phyloP scores from a whole-genome alignment of 2,113 vertebrate species.

The Pangasianodon hypophthalmus region DNA sequence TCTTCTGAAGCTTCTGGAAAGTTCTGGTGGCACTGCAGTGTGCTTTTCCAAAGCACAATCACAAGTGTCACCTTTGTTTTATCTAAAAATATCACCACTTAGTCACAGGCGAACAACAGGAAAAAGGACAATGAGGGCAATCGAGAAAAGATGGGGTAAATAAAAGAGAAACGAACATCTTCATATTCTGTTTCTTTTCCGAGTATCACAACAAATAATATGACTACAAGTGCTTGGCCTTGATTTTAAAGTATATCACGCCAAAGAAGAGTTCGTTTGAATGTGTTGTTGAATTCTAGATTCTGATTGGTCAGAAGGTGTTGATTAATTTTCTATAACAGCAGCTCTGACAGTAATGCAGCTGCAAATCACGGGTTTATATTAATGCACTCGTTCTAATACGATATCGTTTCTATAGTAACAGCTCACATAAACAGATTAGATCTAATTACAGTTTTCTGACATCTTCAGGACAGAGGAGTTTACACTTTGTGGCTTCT shows the following conservation, averaged over 20 bases:
- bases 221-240: background rate
- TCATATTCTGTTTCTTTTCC: background rate
- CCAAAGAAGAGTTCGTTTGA: too few species aligned
- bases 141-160: background rate
- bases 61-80: background rate
- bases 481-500: too few species aligned
- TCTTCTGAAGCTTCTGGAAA: constrained; percentile 47
- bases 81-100: constrained; percentile 27
- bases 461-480: background rate
- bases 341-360: background rate
- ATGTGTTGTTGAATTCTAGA: background rate
- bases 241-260: background rate
- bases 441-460: background rate
- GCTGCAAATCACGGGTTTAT: too few species aligned
- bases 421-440: background rate
- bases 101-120: constrained; percentile 17
- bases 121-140: background rate
- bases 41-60: constrained; percentile 10
- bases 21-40: background rate
- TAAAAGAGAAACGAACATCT: background rate
- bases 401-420: background rate
- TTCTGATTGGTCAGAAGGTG: background rate
- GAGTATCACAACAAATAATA: background rate
- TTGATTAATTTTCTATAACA: background rate
- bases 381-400: background rate